Evolutionary conservation across 2,888 invertebrate species (phyloP).

Genomic region (Drosophila yooni): DNA sequence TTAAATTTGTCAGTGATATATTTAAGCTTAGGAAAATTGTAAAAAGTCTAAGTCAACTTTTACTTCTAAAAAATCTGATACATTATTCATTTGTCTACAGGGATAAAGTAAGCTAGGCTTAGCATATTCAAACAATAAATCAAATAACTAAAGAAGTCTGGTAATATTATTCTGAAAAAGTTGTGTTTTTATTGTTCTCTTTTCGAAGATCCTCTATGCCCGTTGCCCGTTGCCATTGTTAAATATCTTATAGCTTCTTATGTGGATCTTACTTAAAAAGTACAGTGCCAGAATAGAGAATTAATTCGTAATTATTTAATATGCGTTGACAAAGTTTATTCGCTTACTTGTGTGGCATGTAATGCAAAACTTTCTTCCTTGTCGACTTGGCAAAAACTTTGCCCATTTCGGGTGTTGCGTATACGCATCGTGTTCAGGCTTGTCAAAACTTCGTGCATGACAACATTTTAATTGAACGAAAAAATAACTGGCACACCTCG

Average conservation of each 20-base stretch:
- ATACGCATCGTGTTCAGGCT: constrained; percentile 41
- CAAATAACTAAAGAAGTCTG: not conserved
- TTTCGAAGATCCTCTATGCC: not conserved
- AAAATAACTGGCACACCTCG: constrained; percentile 44
- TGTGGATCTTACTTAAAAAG: not conserved
- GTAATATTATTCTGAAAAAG: not conserved
- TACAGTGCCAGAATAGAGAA: constrained; percentile 5
- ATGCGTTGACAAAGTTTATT: constrained; percentile 40
- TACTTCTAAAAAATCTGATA: not conserved
- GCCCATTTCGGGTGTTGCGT: constrained; percentile 21
- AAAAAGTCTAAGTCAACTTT: not conserved
- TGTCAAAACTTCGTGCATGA: constrained; percentile 56
- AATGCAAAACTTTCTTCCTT: constrained; percentile 40
- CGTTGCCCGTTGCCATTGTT: not conserved
- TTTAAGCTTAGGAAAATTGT: not conserved
- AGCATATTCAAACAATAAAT: not conserved
- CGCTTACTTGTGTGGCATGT: constrained; percentile 33
- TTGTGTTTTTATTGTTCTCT: not conserved
- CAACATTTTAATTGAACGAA: constrained; percentile 65
- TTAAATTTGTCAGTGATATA: constrained; percentile 1
- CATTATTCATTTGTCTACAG: constrained; percentile 4
- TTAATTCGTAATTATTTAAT: constrained; percentile 48
- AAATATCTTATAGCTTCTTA: not conserved
- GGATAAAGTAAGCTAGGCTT: not conserved
- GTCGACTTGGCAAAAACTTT: constrained; percentile 30